Conservation (phyloP, 37 sponge, comb jelly and placozoan species). For the Beroe ovata region DNA sequence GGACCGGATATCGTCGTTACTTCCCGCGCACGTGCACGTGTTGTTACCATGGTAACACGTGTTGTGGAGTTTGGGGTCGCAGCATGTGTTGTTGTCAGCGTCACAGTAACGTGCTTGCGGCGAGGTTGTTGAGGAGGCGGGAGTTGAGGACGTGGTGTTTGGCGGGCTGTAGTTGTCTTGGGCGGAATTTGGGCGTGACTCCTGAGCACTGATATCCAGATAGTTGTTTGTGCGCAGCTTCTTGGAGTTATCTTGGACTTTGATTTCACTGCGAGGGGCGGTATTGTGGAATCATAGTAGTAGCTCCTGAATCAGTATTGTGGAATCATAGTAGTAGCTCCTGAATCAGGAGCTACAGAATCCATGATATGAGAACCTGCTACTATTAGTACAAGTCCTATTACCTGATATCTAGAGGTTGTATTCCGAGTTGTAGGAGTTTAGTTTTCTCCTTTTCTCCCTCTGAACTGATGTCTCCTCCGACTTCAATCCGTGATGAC, state of each 20-base stretch:
- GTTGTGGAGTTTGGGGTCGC: neutral
- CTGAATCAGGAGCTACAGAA: too few species aligned
- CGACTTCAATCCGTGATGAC: constrained; percentile 34
- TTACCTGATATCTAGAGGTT: constrained; percentile 58
- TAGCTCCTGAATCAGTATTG: neutral
- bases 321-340: neutral
- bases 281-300: neutral
- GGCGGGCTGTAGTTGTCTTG: neutral
- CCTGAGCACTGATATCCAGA: constrained; percentile 45
- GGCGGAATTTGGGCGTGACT: neutral
- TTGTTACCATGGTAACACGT: constrained; percentile 3
- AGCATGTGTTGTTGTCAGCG: constrained; percentile 11
- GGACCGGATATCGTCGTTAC: neutral
- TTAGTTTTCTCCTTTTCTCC: constrained; percentile 58
- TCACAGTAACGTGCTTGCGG: neutral
- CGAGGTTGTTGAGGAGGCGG: neutral
- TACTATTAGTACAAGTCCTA: too few species aligned
- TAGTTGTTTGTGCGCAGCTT: constrained; percentile 47
- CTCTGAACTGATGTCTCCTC: constrained; percentile 29
- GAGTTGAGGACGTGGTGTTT: neutral
- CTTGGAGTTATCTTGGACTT: constrained; percentile 2
- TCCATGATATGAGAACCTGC: too few species aligned
- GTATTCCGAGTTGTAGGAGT: neutral
- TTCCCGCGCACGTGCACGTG: constrained; percentile 2
- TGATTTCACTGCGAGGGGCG: constrained; percentile 1